Conservation (phyloP, 2,888 invertebrate species). For the Doris montereyensis region DNA sequence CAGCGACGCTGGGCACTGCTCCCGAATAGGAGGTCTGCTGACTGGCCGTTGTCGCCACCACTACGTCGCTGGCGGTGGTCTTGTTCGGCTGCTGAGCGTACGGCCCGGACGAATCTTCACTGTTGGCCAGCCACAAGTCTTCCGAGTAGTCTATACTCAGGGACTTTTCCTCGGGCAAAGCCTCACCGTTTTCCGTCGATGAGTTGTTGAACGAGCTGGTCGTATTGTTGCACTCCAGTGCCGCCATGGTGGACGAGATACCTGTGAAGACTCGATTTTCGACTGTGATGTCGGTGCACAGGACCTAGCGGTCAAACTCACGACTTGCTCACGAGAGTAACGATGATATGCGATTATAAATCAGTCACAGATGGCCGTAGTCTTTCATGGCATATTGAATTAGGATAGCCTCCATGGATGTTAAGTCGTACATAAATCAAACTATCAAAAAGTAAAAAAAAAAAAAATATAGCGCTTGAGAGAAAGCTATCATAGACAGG, state of each 20-base stretch:
- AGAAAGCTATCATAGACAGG: too few species aligned
- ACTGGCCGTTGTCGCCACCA: not conserved
- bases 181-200: constrained; percentile 36
- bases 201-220: not conserved
- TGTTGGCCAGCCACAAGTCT: constrained; percentile 41
- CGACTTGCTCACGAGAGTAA: not conserved
- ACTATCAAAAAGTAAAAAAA: too few species aligned
- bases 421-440: too few species aligned
- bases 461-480: too few species aligned
- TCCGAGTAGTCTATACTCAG: constrained; percentile 42
- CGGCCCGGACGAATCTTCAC: constrained; percentile 41
- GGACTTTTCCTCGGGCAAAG: constrained; percentile 38
- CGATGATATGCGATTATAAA: not conserved
- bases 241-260: constrained; percentile 34
- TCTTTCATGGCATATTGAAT: too few species aligned
- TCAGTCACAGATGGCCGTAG: not conserved
- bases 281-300: too few species aligned
- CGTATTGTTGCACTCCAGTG: constrained; percentile 39
- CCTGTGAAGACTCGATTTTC: too few species aligned
- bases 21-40: not conserved
- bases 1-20: not conserved
- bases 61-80: not conserved
- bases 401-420: too few species aligned
- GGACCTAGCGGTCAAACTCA: not conserved
- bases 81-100: constrained; percentile 38